A percentile compares a stretch with the other conserved stretches of the same genome.
Evolutionary conservation across 2,797 vertebrate species (phyloP).

Genomic region (Rhabdophis nuchalis): DNA sequence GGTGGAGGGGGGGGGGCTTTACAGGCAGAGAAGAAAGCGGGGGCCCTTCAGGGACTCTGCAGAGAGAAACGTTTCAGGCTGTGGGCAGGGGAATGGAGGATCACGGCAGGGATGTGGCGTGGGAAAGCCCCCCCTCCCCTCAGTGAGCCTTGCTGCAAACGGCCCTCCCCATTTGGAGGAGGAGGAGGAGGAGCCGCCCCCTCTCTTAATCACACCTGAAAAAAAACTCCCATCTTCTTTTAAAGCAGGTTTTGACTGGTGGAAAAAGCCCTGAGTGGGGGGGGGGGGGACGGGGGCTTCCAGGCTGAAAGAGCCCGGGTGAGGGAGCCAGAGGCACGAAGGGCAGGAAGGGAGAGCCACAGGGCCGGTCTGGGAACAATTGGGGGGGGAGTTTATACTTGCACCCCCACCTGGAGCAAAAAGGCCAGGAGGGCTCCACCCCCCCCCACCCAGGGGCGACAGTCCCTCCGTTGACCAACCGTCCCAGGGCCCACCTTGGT

Average conservation of each 20-base stretch:
- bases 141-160: no score
- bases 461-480: not conserved
- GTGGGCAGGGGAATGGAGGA: not conserved
- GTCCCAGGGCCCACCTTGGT: not conserved
- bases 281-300: not conserved
- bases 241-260: not conserved
- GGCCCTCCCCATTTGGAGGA: not conserved
- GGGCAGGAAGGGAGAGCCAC: accelerated
- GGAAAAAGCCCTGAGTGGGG: not conserved
- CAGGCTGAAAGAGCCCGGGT: not conserved
- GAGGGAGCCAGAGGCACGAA: not conserved
- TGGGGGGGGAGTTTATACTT: not conserved
- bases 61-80: not conserved
- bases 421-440: not conserved
- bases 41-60: not conserved
- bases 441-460: not conserved
- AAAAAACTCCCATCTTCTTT: not conserved
- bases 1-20: not conserved
- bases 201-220: not conserved
- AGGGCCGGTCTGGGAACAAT: no score
- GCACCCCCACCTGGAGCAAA: not conserved
- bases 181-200: not conserved
- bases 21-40: no score
- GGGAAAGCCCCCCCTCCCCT: not conserved
- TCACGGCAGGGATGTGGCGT: not conserved